Base-by-base conservation (phyloP, 2,797 vertebrate genomes). In the Scolopax rusticola region DNA sequence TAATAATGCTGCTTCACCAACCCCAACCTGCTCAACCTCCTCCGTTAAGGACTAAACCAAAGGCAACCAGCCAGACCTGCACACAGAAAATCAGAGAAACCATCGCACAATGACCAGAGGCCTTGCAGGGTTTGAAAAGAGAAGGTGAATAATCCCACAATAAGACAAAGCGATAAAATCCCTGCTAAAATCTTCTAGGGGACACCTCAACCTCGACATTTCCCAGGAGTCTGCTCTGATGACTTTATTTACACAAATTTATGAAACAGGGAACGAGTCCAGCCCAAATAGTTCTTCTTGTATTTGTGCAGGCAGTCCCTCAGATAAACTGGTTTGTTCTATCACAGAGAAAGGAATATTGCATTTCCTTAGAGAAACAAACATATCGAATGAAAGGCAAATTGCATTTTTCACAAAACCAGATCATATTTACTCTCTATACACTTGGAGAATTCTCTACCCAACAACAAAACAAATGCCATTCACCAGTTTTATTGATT, bases 331-430 rank as follows among this genome's bases (percentile, higher is more conserved):
- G 59, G 86, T 89, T 90, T 94, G 81, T 68, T 93, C 80, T 65
- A 59, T 73, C 36, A 36, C 51, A 63, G 63, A 91, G 61, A 92
- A 81, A 94, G 65, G 48, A 70, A 83, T 88, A 88, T 74, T 93
- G 94, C 89, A 90, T 93, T 91, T 95, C 93, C 89, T 91, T 86
- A 50, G 88, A 80, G 76, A 91, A 65, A 80, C 65, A 38, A 93
- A 90, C 77, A 80, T 48, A 92, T 3, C 56, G 43, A 96, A 96
- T 87, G 65, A 93, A 94, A 93, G 64, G 84, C 86, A 89, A 92
- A 95, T 90, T 94, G 96, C 93, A 95, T 96, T 96, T 94, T 79
- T 93, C 83, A 89, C 93, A 84, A 94, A 75, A 80, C 41, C 47
- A 74, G 88, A 96, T 97, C 91, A 67, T 81, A 96, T 96, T 97